phyloP scores from a whole-genome alignment of 1,140 invertebrate species.

The Drosophila kanapiae region DNA sequence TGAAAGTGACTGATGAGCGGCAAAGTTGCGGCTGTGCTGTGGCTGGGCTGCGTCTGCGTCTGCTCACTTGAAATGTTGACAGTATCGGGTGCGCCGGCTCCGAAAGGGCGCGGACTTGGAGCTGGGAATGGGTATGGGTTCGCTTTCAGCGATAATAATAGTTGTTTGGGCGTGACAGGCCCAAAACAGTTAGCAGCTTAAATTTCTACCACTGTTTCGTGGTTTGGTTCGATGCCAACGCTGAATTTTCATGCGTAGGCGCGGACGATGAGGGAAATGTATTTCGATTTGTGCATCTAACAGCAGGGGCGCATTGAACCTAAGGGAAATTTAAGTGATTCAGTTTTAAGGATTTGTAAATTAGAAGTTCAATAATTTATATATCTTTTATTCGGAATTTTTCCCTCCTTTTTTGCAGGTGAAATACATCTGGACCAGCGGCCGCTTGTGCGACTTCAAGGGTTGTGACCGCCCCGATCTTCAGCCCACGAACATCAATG shows the following conservation, averaged over 20 bases:
- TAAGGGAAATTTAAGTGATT: background rate
- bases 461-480: conserved; percentile 92
- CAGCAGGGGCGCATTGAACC: conserved; percentile 35
- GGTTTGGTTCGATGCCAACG: conserved; percentile 19
- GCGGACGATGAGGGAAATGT: conserved; percentile 14
- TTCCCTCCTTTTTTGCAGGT: conserved; percentile 53
- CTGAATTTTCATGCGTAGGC: conserved; percentile 53
- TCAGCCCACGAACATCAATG: conserved; percentile 91
- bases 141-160: conserved; percentile 69
- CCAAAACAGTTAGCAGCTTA: conserved; percentile 39
- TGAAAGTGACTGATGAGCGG: conserved; percentile 77
- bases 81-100: conserved; percentile 68
- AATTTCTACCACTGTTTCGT: conserved; percentile 41
- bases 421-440: conserved; percentile 94
- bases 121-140: conserved; percentile 45
- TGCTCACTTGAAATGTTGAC: conserved; percentile 64
- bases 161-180: conserved; percentile 60
- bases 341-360: background rate
- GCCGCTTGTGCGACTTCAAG: conserved; percentile 93
- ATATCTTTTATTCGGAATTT: no score
- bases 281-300: conserved; percentile 1
- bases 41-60: conserved; percentile 26
- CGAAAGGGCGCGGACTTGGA: conserved; percentile 69
- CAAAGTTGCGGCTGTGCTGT: conserved; percentile 21
- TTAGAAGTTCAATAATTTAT: no score